Evolutionary conservation across 35 echinoderm and acorn worm genomes (phyloP), one percentile per base, ranked within the genome.

Genomic region (Hemicentrotus pulcherrimus): DNA sequence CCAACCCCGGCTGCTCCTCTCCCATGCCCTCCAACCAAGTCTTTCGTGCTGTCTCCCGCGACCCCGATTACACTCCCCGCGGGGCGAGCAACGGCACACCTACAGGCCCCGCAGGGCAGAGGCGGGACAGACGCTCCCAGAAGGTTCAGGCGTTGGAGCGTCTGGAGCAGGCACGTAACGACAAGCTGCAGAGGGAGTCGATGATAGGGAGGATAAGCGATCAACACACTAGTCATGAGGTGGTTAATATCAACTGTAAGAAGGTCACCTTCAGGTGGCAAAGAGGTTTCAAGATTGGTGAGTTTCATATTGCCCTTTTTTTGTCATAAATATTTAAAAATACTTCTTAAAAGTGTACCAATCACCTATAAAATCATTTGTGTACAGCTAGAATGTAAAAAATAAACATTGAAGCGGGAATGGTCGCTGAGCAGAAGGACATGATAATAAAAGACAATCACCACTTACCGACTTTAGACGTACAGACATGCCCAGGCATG

Each of bases 261-360:
- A 99, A 99, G 94, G 98, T 99, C 10, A 97, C 97, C 2, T 99
- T 99, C 95, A 96, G 97, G n/a, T 99, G 98, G 98, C 98, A 99
- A 91, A 96, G 98, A 86, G 98, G 98, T 31, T 97, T 97, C 92
- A 99, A 99, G 94, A 99, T 99, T 41, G 98, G 98, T 96, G 91
- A 91, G 95, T 94, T 47, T 46, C 32, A 0, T 28, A 41, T 41
- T 14, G 11, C 61, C n/a, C 33, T 92, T 92, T 22, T 92, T 47
- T 47, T 0, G 16, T 59, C 5, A 11, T 10, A 59, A 0, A 16
- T 10, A 41, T 41, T 41, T 41, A 1, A 41, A 41, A 41, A 41
- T 41, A 41, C 0, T 41, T 41, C 3, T 41, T 41, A 41, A 41
- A 41, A 41, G 35, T 41, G 35, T 41, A 41, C 35, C 35, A 41